Conservation (phyloP, 2,797 vertebrate genomes). For the Petrocephalus sullivani region DNA sequence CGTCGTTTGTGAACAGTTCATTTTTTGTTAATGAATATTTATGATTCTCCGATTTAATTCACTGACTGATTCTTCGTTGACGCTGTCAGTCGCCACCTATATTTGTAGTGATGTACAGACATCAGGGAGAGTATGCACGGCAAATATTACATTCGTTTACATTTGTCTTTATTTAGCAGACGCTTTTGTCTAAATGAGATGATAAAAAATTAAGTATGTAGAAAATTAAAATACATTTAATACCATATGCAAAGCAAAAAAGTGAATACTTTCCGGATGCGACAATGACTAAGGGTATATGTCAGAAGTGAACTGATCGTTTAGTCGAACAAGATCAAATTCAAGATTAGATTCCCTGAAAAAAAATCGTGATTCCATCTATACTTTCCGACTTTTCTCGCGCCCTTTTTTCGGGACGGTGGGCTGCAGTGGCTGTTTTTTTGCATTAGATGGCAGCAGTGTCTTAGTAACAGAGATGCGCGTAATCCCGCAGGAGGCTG, state of each 20-base stretch:
- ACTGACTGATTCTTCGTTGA: neutral
- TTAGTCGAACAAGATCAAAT: neutral
- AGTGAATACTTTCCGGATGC: neutral
- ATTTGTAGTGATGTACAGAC: neutral
- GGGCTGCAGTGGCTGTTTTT: neutral
- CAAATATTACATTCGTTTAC: neutral
- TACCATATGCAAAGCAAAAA: neutral
- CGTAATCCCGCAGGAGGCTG: neutral
- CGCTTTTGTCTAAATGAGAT: neutral
- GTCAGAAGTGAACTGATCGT: neutral
- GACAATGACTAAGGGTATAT: neutral
- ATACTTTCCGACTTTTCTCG: neutral
- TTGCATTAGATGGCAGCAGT: slow-evolving; percentile 18
- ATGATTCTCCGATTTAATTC: neutral
- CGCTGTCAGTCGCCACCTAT: neutral
- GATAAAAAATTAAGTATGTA: neutral
- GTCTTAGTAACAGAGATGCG: neutral
- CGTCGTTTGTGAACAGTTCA: neutral
- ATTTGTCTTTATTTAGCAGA: neutral
- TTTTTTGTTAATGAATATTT: neutral
- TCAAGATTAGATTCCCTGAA: neutral
- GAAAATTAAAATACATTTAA: neutral
- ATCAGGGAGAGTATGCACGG: neutral
- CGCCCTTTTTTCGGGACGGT: neutral
- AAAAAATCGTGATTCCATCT: neutral